Percentiles rank a stretch among this genome's conserved stretches.
Conservation (phyloP, 1,140 invertebrate genomes). For the Dryas iulia region DNA sequence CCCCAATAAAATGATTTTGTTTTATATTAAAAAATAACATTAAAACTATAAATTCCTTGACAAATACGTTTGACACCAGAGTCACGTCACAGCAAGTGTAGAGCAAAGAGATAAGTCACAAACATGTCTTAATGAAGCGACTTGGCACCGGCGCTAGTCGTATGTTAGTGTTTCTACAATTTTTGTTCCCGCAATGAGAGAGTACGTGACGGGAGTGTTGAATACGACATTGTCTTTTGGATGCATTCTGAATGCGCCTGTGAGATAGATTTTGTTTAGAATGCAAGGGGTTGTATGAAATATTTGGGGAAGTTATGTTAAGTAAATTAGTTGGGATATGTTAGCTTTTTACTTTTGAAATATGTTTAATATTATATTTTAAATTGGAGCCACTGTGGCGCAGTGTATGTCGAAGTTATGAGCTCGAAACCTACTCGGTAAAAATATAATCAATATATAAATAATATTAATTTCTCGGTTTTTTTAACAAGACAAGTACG, state of each 20-base stretch:
- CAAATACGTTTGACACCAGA: neutral
- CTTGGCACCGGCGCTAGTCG: constrained; percentile 41
- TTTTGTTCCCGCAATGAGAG: constrained; percentile 43
- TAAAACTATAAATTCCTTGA: neutral
- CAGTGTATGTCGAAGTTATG: no score
- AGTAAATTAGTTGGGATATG: neutral
- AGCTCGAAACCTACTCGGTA: no score
- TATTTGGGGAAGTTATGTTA: neutral
- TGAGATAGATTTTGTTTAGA: neutral
- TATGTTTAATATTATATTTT: no score
- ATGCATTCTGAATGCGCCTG: neutral
- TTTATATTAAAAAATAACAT: no score
- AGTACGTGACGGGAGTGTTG: constrained; percentile 18
- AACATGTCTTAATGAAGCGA: constrained; percentile 45
- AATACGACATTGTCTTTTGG: neutral
- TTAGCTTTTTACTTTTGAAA: no score
- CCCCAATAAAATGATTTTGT: neutral
- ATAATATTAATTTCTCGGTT: no score
- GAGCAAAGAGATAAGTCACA: constrained; percentile 13
- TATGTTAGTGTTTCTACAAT: constrained; percentile 39
- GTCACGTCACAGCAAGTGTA: constrained; percentile 5
- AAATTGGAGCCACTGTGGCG: no score
- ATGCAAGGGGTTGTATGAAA: neutral
- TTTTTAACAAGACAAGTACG: no score
- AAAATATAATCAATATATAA: no score